Conservation (phyloP, 2,113 vertebrate genomes). For the Rana temporaria region DNA sequence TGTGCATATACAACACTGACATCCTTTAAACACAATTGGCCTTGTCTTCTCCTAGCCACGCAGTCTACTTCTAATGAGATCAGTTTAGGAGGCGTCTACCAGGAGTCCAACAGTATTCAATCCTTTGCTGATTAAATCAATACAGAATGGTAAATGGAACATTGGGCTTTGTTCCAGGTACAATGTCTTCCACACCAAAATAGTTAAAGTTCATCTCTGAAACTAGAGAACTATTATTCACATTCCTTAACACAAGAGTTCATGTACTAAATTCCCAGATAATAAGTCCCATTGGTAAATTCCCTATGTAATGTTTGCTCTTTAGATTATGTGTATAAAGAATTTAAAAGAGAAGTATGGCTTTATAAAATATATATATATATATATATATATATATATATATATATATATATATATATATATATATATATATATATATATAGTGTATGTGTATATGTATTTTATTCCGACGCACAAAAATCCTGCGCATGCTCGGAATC, state of each 20-base stretch:
- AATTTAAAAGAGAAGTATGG: too few species aligned
- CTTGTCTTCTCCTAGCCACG: not conserved
- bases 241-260: conserved; percentile 16
- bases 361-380: too few species aligned
- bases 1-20: not conserved
- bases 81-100: not conserved
- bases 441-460: too few species aligned
- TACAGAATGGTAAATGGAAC: conserved; percentile 28
- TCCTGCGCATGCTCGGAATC: too few species aligned
- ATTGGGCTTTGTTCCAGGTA: conserved; percentile 20
- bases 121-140: conserved; percentile 28
- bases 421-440: too few species aligned
- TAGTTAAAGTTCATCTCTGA: conserved; percentile 10
- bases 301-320: not conserved
- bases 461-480: too few species aligned
- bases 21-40: not conserved
- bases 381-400: too few species aligned
- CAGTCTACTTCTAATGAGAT: conserved; percentile 29
- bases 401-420: too few species aligned
- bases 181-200: conserved; percentile 42
- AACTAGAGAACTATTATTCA: conserved; percentile 36
- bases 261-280: conserved; percentile 13
- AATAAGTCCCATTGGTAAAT: not conserved
- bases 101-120: not conserved
- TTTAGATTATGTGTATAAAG: not conserved